Evolutionary conservation across 2,113 vertebrate species (phyloP).

Genomic region (Tenebrosternarchus preto): DNA sequence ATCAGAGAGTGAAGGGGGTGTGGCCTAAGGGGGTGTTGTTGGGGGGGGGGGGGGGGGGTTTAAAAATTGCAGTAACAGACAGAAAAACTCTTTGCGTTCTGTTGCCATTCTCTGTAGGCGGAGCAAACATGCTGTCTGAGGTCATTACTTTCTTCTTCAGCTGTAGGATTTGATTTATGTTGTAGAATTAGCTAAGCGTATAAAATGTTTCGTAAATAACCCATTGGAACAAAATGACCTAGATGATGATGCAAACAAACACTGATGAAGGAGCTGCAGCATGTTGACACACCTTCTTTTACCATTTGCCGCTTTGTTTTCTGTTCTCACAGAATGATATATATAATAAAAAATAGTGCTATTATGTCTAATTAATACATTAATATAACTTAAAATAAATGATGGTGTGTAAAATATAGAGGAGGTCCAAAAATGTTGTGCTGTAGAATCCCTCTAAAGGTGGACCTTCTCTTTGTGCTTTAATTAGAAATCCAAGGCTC

Average conservation of each 20-base stretch:
- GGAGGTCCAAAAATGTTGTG: too few species aligned
- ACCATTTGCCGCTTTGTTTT: too few species aligned
- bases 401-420: too few species aligned
- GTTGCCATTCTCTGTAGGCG: slow-evolving; percentile 9
- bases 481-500: too few species aligned
- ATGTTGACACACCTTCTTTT: too few species aligned
- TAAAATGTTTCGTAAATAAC: slow-evolving; percentile 8
- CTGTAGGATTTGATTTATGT: slow-evolving; percentile 22
- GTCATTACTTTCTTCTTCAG: slow-evolving; percentile 28
- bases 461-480: too few species aligned
- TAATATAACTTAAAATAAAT: too few species aligned
- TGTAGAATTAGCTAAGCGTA: slow-evolving; percentile 12
- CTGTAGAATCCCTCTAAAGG: too few species aligned
- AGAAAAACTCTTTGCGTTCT: neutral
- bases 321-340: too few species aligned
- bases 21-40: slow-evolving; percentile 36
- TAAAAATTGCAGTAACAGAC: neutral
- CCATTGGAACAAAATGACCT: neutral
- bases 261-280: too few species aligned
- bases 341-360: too few species aligned
- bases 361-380: too few species aligned
- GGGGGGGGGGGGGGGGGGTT: neutral
- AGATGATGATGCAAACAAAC: neutral
- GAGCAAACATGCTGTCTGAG: slow-evolving; percentile 5
- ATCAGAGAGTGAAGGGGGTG: slow-evolving; percentile 14